Percentiles rank a stretch among this genome's conserved stretches.
Conservation (phyloP, 1,140 invertebrate genomes). For the Pollicipes pollicipes region DNA sequence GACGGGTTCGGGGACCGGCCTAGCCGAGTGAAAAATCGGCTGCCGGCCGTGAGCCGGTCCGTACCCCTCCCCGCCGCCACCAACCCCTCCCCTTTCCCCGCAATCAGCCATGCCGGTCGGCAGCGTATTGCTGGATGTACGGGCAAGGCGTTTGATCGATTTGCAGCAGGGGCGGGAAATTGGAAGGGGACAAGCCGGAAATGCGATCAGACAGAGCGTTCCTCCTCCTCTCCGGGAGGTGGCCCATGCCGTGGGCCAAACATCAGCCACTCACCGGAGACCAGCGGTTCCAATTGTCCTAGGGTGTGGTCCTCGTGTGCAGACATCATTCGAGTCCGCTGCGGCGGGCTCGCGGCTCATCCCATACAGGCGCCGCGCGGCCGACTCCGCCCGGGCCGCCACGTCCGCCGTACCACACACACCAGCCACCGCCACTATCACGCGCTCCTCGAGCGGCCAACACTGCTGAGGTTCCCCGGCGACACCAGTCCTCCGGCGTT, state of each 20-base stretch:
- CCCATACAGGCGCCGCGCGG: not conserved
- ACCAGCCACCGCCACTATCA: not conserved
- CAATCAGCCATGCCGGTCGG: too few species aligned
- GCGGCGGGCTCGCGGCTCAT: not conserved
- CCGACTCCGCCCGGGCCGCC: too few species aligned
- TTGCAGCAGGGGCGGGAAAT: not conserved
- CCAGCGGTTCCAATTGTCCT: not conserved
- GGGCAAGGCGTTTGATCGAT: not conserved
- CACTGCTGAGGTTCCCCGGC: too few species aligned
- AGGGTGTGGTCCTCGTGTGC: not conserved
- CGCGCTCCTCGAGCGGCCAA: too few species aligned
- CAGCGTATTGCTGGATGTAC: not conserved
- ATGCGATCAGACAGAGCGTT: too few species aligned
- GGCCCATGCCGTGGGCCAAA: too few species aligned
- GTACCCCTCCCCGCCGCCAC: too few species aligned
- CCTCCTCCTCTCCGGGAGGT: not conserved
- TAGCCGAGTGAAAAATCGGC: not conserved
- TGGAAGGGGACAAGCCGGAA: slow-evolving; percentile 1
- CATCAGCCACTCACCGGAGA: not conserved
- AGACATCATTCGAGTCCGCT: not conserved
- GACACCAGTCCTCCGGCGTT: not conserved
- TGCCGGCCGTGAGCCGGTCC: not conserved
- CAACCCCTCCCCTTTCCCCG: too few species aligned
- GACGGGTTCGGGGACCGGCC: too few species aligned
- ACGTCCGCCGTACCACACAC: too few species aligned